These are phyloP conservation scores for Drosophila leontia DNA, from an alignment of 1,140 invertebrate genomes.

Conservation along the genomic window DNA sequence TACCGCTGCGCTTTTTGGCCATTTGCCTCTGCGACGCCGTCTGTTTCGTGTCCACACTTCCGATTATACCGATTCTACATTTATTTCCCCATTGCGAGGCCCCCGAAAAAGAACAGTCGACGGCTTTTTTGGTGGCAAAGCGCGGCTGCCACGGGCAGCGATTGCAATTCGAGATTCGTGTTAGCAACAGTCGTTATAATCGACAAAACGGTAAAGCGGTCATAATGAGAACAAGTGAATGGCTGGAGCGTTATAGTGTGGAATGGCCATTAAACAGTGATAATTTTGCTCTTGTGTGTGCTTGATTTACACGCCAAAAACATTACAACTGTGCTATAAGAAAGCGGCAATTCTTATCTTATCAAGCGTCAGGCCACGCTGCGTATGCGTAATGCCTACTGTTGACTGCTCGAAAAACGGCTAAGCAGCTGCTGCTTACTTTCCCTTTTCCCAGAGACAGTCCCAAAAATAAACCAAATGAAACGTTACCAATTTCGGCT, in stretches of 20 bases:
- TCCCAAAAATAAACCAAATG: constrained; percentile 29
- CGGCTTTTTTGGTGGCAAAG: constrained; percentile 47
- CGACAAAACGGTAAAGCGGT: constrained; percentile 72
- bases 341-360: constrained; percentile 53
- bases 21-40: constrained; percentile 73
- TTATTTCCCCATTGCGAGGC: constrained; percentile 22
- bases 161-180: constrained; percentile 27
- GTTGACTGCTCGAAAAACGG: not conserved
- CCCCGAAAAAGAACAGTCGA: constrained; percentile 28
- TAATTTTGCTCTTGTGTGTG: constrained; percentile 10
- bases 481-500: constrained; percentile 27
- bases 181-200: constrained; percentile 66
- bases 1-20: constrained; percentile 62
- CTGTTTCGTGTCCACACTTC: constrained; percentile 24
- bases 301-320: constrained; percentile 2
- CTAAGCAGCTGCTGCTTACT: constrained; percentile 59
- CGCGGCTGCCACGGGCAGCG: constrained; percentile 49
- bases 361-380: constrained; percentile 34
- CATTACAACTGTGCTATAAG: constrained; percentile 14
- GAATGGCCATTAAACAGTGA: constrained; percentile 36
- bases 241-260: not conserved
- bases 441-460: constrained; percentile 45
- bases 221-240: constrained; percentile 52
- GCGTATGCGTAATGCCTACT: constrained; percentile 59
- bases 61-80: not conserved